phyloP scores from a whole-genome alignment of 2,888 invertebrate genomes.

The Eledona agricola region DNA sequence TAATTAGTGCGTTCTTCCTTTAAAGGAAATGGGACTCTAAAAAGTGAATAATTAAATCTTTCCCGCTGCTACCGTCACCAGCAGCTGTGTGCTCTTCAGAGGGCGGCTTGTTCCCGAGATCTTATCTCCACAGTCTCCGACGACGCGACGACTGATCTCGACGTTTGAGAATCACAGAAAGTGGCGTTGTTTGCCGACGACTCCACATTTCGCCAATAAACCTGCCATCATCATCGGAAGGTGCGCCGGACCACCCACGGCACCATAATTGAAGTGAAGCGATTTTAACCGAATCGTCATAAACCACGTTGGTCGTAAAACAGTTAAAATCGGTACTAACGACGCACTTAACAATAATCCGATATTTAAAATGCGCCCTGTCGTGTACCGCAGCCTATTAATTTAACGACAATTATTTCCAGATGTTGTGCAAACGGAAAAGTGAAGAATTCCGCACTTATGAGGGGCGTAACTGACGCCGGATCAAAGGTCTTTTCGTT shows the following conservation, averaged over 20 bases:
- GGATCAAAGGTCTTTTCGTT: constrained; percentile 38
- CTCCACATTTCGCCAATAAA: constrained; percentile 5
- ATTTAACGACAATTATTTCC: constrained; percentile 55
- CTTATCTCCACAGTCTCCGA: constrained; percentile 40
- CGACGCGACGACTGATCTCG: constrained; percentile 40
- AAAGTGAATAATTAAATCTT: constrained; percentile 45
- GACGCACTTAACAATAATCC: constrained; percentile 51
- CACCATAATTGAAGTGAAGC: constrained; percentile 42
- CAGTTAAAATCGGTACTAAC: constrained; percentile 54
- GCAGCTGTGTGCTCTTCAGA: constrained; percentile 44
- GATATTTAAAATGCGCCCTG: constrained; percentile 51
- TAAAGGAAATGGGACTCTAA: constrained; percentile 39
- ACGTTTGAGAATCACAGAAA: constrained; percentile 26
- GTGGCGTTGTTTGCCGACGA: constrained; percentile 18
- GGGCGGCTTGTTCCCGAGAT: constrained; percentile 43
- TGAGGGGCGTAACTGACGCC: constrained; percentile 35
- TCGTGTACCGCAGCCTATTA: constrained; percentile 50
- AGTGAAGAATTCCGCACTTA: constrained; percentile 34
- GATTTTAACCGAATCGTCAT: constrained; percentile 32
- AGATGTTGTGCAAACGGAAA: constrained; percentile 45
- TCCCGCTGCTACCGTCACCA: constrained; percentile 42
- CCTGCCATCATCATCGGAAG: no score
- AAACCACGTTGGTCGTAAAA: constrained; percentile 48
- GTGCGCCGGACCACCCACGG: constrained; percentile 48
- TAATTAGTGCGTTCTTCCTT: constrained; percentile 42